Evolutionary conservation across 2,797 vertebrate genomes (phyloP).

Genomic region (Trachops cirrhosus): DNA sequence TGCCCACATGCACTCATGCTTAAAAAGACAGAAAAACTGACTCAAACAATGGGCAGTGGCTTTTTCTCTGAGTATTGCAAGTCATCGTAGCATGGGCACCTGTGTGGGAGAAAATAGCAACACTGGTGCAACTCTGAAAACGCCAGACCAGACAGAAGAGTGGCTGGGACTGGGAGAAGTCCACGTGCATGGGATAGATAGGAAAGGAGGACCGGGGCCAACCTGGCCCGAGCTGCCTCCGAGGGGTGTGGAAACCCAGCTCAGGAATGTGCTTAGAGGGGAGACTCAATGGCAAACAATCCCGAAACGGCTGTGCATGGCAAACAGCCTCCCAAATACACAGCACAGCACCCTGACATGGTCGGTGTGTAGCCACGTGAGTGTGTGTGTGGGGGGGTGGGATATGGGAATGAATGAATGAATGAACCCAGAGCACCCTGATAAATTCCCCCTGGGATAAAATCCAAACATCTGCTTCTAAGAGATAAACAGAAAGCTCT

Average conservation of each 20-base stretch:
- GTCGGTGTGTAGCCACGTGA: background rate
- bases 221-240: background rate
- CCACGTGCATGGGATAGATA: background rate
- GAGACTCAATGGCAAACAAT: background rate
- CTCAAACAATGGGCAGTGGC: background rate
- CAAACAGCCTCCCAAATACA: background rate
- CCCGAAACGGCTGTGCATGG: background rate
- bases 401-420: conserved; percentile 43
- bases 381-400: background rate
- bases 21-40: background rate
- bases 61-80: background rate
- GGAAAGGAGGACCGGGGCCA: background rate
- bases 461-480: conserved; percentile 81
- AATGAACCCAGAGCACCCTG: conserved; percentile 73
- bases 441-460: conserved; percentile 80
- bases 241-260: background rate
- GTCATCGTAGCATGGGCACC: background rate
- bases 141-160: background rate
- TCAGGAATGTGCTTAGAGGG: background rate
- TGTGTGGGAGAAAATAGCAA: background rate
- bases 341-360: background rate
- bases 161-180: background rate
- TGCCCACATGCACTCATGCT: background rate
- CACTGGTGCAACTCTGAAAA: background rate
- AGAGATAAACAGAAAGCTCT: conserved; percentile 82